Base-by-base conservation (phyloP, 2,888 invertebrate species). In the Dynastes hyllus region DNA sequence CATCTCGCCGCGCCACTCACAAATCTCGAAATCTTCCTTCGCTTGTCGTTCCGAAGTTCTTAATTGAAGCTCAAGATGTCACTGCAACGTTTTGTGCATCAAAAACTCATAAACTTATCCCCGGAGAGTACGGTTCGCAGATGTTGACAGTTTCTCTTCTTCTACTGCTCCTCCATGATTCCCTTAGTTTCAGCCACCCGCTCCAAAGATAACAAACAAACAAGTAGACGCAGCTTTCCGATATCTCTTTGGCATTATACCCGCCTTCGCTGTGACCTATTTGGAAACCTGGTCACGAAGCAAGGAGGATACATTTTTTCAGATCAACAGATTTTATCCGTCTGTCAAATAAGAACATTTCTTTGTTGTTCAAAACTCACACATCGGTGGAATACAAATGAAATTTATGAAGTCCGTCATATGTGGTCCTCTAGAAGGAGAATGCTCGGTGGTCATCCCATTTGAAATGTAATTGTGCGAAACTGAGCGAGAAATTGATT, bases 281-380 rank as follows among this genome's bases (percentile, higher is more conserved):
- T 40, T 80, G 78, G 82, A 81, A 84, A 79, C 78, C 84, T 71
- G 79, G 80, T 84, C 85, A 85, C 84, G 85, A 81, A 76, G 79
- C 80, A 81, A 81, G 67, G 83, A 81, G 83, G 81, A 85, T 84
- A 84, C 84, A 85, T 85, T 85, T 84, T 84, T 84, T 84, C 83
- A 82, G 85, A 84, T 85, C 85, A 83, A 84, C 83, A 84, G 84
- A 85, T 85, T 85, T 84, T 84, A 84, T 81, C 83, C 83, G 84
- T 81, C 84, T 84, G 84, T 83, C 83, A 84, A 84, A 84, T 84
- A 83, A 81, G 84, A 84, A 84, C 83, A 83, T 77, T 82, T 83
- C 81, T 81, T 81, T 83, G 81, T 81, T 81, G 82, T 82, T 82
- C 82, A 78, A 79, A 80, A 65, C 16, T 22, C 37, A n/a, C 29